Evolutionary conservation across 2,113 vertebrate genomes (phyloP).

Genomic region (Albula goreensis): DNA sequence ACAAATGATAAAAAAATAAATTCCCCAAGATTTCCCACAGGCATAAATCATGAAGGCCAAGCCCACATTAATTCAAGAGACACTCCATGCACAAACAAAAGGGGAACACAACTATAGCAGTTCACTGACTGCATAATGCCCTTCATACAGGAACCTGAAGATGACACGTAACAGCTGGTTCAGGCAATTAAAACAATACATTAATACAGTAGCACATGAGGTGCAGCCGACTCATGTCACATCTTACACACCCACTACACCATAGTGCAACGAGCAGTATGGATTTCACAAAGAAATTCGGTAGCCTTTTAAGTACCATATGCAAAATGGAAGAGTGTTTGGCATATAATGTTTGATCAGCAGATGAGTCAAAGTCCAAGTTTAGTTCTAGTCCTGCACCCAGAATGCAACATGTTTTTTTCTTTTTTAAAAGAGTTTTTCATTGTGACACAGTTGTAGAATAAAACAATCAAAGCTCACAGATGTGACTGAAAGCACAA

Average conservation of each 20-base stretch:
- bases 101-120: neutral
- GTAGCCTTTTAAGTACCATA: neutral
- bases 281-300: neutral
- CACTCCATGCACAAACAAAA: conserved; percentile 4
- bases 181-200: neutral
- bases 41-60: neutral
- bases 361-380: neutral
- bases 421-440: too few species aligned
- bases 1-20: neutral
- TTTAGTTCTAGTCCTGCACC: neutral
- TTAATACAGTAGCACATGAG: neutral
- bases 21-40: neutral
- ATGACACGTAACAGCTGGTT: neutral
- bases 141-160: neutral
- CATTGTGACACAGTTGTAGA: too few species aligned
- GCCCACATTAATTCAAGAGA: neutral
- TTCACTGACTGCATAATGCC: neutral
- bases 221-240: neutral
- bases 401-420: neutral
- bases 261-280: neutral
- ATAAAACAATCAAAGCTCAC: too few species aligned
- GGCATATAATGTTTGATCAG: neutral
- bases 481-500: too few species aligned
- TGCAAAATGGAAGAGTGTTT: too few species aligned
- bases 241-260: neutral